Percentiles rank a stretch among this genome's conserved stretches.
phyloP scores from a whole-genome alignment of 2,888 invertebrate species.

The Conchocele bisecta region DNA sequence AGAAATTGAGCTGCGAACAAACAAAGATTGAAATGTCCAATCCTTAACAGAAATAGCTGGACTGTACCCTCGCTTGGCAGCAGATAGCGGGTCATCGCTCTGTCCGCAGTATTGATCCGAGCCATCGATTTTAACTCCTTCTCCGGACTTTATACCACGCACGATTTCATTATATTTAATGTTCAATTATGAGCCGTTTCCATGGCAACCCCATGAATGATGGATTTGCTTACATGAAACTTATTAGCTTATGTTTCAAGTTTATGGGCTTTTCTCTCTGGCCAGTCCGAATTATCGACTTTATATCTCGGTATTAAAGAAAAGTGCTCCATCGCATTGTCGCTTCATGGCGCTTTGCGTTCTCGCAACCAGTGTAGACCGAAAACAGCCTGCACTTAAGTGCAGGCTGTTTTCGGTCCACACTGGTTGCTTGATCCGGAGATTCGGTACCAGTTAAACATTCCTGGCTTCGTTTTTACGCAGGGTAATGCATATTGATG shows the following conservation, averaged over 20 bases:
- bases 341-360: no score
- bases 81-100: constrained; percentile 38
- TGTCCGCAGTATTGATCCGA: constrained; percentile 53
- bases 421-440: no score
- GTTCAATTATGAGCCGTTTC: constrained; percentile 61
- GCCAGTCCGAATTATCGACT: constrained; percentile 47
- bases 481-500: no score
- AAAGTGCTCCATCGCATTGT: constrained; percentile 23
- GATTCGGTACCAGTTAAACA: no score
- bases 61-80: no score
- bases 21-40: no score
- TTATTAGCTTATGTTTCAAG: constrained; percentile 62
- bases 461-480: no score
- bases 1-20: no score
- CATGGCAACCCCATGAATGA: constrained; percentile 53
- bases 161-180: constrained; percentile 66
- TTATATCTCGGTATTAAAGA: constrained; percentile 45
- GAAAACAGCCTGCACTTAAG: no score
- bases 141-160: constrained; percentile 58
- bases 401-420: no score
- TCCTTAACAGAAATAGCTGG: no score
- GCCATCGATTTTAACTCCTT: constrained; percentile 57
- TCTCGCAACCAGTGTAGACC: no score
- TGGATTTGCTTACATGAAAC: constrained; percentile 58
- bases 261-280: constrained; percentile 33